Evolutionary conservation across 2,113 vertebrate species (phyloP), one percentile per base, ranked within the genome.

Genomic region (Protomyctophum bolini): DNA sequence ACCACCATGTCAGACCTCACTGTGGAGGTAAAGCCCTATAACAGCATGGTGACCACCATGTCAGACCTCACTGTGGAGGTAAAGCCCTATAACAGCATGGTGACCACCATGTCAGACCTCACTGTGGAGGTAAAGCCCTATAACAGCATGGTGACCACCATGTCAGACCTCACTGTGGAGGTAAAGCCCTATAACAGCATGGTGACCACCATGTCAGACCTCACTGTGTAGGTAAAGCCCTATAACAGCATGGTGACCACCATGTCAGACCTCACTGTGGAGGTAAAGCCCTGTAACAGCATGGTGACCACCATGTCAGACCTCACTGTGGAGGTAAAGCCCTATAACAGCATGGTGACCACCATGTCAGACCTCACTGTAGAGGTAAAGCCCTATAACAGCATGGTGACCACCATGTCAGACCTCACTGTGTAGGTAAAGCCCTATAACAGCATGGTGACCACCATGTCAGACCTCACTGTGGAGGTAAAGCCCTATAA

Each of bases 111-210:
- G 88, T 92, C 21, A 48, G 6, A 87, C 2, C 15, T 88, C 52
- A 84, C 88, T 11, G 88, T 96, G 49, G 80, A 93, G 95, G 95
- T n/a, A n/a, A n/a, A n/a, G n/a, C n/a, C n/a, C n/a, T n/a, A n/a
- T n/a, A n/a, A n/a, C n/a, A n/a, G n/a, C n/a, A n/a, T n/a, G n/a
- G n/a, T n/a, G n/a, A n/a, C n/a, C n/a, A n/a, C 57, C 89, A 87
- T 79, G 88, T 92, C 21, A 48, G 6, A 87, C 2, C 15, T 88
- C 52, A 84, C 88, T 11, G 88, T 96, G 49, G 80, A 93, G 95
- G 95, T n/a, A n/a, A n/a, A n/a, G n/a, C n/a, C n/a, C n/a, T n/a
- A n/a, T n/a, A n/a, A n/a, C n/a, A n/a, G n/a, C n/a, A n/a, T n/a
- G n/a, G n/a, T n/a, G n/a, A n/a, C n/a, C n/a, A n/a, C 57, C 89